Conservation (phyloP, 2,888 invertebrate species). For the Microdon myrmicae region DNA sequence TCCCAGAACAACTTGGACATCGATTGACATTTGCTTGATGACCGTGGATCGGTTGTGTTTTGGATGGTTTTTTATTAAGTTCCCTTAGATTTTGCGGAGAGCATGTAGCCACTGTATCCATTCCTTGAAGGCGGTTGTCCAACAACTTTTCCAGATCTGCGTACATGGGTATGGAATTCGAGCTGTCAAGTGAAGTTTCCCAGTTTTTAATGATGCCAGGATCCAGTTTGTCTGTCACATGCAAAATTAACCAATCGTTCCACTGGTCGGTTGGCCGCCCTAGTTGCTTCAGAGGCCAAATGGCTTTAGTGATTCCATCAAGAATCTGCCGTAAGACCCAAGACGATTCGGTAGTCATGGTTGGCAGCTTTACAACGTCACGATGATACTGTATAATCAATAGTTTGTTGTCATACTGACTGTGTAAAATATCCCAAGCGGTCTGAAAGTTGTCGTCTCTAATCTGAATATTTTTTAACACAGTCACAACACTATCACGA, state of each 20-base stretch:
- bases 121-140: slow-evolving; percentile 19
- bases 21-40: slow-evolving; percentile 16
- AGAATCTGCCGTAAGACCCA: slow-evolving; percentile 7
- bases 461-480: slow-evolving; percentile 12
- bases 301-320: slow-evolving; percentile 25
- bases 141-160: slow-evolving; percentile 14
- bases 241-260: slow-evolving; percentile 30
- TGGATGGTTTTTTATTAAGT: too few species aligned
- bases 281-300: slow-evolving; percentile 22
- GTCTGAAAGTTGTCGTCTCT: slow-evolving; percentile 14
- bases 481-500: slow-evolving; percentile 11
- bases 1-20: slow-evolving; percentile 14
- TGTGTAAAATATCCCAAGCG: slow-evolving; percentile 20
- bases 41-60: background rate
- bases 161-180: slow-evolving; percentile 20
- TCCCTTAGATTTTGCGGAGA: too few species aligned
- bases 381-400: slow-evolving; percentile 10
- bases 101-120: slow-evolving; percentile 5
- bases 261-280: slow-evolving; percentile 16
- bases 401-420: slow-evolving; percentile 21
- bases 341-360: slow-evolving; percentile 3
- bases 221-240: slow-evolving; percentile 25
- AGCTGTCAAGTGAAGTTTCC: slow-evolving; percentile 29
- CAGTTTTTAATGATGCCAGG: slow-evolving; percentile 20
- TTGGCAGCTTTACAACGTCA: slow-evolving; percentile 10